These are phyloP conservation scores for Sebastes schlegelii DNA, from an alignment of 2,113 vertebrate species.

Conservation along the genomic window DNA sequence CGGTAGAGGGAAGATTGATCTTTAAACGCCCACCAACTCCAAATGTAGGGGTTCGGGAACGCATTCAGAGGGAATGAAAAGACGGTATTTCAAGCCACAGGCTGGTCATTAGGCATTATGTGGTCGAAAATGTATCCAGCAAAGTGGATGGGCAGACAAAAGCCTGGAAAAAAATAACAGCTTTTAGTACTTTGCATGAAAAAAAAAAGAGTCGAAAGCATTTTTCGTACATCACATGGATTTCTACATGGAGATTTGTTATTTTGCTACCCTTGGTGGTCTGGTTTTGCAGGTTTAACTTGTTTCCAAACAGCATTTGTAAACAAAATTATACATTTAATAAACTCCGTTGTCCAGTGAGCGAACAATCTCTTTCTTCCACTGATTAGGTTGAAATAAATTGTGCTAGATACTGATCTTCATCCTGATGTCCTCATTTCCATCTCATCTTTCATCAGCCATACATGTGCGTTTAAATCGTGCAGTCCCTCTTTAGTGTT, in stretches of 20 bases:
- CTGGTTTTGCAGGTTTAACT: background rate
- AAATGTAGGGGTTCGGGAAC: constrained; percentile 5
- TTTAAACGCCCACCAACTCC: background rate
- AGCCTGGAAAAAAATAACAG: background rate
- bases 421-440: background rate
- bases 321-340: background rate
- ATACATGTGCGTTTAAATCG: constrained; percentile 6
- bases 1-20: background rate
- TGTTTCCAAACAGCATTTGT: background rate
- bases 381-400: background rate
- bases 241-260: constrained; percentile 1
- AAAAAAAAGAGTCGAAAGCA: background rate
- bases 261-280: background rate
- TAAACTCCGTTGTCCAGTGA: background rate
- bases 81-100: background rate
- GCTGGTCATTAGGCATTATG: constrained; percentile 2
- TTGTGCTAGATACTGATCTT: background rate
- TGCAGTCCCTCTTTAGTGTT: background rate
- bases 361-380: background rate
- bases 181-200: constrained; percentile 19
- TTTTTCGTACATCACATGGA: background rate
- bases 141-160: constrained; percentile 16
- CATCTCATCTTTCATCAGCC: constrained; percentile 23
- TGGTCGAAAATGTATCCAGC: constrained; percentile 10
- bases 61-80: background rate